Evolutionary conservation across 2,113 vertebrate species (phyloP).

Genomic region (Scophthalmus maximus): DNA sequence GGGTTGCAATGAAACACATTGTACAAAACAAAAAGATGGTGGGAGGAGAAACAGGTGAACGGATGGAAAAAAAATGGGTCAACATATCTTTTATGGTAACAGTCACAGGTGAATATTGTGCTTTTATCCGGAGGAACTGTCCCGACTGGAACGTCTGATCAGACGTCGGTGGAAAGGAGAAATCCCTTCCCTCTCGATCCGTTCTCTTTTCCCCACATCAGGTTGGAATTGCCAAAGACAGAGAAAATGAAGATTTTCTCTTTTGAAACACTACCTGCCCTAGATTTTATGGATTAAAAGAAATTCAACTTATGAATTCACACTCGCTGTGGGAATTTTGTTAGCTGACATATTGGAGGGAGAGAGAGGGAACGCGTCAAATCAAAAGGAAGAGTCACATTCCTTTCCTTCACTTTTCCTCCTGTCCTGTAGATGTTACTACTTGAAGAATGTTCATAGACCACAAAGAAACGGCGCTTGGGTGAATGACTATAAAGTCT

Average conservation of each 20-base stretch:
- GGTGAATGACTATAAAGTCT: conserved; percentile 9
- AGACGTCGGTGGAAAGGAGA: conserved; percentile 8
- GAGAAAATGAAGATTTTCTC: not conserved
- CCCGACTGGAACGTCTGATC: conserved; percentile 39
- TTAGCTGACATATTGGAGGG: conserved; percentile 1
- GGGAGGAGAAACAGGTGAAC: conserved; percentile 18
- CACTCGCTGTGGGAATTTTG: conserved; percentile 2
- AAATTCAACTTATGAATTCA: conserved; percentile 41
- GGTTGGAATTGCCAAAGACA: conserved; percentile 20
- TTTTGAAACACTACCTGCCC: conserved; percentile 44
- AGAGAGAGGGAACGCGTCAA: conserved; percentile 33
- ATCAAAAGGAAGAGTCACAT: conserved; percentile 20
- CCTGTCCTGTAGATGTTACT: conserved; percentile 42
- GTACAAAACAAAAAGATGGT: conserved; percentile 59
- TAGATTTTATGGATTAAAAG: conserved; percentile 21
- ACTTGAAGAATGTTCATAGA: conserved; percentile 17
- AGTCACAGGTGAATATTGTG: conserved; percentile 80
- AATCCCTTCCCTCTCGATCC: conserved; percentile 19
- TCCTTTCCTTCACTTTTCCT: conserved; percentile 14
- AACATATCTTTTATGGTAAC: conserved; percentile 51
- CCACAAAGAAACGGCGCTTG: conserved; percentile 22
- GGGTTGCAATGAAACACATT: conserved; percentile 60
- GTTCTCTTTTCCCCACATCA: conserved; percentile 42
- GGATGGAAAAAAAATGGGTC: conserved; percentile 14
- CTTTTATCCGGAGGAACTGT: conserved; percentile 74